Base-by-base conservation (phyloP, 2,888 invertebrate genomes). In the Chorisops tibialis region DNA sequence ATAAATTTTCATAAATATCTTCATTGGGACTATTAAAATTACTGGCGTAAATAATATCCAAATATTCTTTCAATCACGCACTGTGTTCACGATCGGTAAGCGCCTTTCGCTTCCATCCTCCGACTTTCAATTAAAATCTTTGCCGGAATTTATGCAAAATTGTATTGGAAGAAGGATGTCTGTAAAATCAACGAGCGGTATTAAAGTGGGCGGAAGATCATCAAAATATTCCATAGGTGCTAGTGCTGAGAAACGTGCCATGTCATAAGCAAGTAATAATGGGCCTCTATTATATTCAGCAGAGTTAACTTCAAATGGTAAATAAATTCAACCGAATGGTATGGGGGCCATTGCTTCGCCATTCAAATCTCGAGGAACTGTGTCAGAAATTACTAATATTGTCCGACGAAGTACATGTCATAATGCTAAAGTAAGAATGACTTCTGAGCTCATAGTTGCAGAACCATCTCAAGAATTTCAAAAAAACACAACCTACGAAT, bases 301-400 rank as follows among this genome's bases (percentile, higher is more conserved):
- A 0, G 87, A 82, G 0, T 83, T 79, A 62, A 88, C 83, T 74
- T 92, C 91, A 39, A 91, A 75, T 0, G 93, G 93, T 6, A 93
- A 79, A 75, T 92, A 93, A 61, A 91, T 83, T 11, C 93, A 93
- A 54, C 93, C 92, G 78, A 93, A 93, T 1, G 89, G 88, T 65
- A 93, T 92, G 0, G 93, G 93, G 0, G 93, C 91, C 70, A 93
- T 81, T 1, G 91, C 89, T 67, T 91, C 91, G n/a, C 93, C 93
- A 70, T 87, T 86, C 69, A 87, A 86, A 73, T 92, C 91, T 79
- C 84, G 69, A 2, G 92, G 77, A 68, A 92, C 87, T 16, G 87
- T 87, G 74, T 93, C 92, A 1, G 93, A 90, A 67, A 92, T 87
- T 9, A 93, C 88, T 56, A 93, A 83, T 62, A 93, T 91, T 1